Conservation (phyloP, 2,888 invertebrate species). For the Metopia argyrocephala region DNA sequence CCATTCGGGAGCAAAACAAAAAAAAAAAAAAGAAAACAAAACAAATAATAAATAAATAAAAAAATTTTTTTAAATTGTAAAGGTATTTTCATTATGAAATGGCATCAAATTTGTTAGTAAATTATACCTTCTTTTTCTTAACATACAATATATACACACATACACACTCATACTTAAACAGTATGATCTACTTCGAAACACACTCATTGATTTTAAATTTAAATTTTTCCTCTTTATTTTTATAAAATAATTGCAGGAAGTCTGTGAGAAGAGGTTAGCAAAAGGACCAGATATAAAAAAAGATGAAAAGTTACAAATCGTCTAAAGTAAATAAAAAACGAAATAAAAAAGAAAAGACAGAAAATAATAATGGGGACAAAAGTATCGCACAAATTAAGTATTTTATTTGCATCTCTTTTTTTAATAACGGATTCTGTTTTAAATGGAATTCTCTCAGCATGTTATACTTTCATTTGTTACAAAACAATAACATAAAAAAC, state of each 20-base stretch:
- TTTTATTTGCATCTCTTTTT: slow-evolving; percentile 48
- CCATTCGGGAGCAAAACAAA: slow-evolving; percentile 32
- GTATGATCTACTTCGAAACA: not conserved
- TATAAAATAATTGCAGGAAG: not conserved
- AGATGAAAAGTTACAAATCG: slow-evolving; percentile 13
- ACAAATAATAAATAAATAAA: not conserved
- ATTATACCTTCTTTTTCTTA: slow-evolving; percentile 30
- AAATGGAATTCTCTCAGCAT: slow-evolving; percentile 29
- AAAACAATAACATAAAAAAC: not conserved
- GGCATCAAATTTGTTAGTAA: slow-evolving; percentile 50
- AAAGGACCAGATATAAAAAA: not conserved
- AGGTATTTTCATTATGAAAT: slow-evolving; percentile 53
- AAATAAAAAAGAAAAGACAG: not conserved
- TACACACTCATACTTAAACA: not conserved
- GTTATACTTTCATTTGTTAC: slow-evolving; percentile 23
- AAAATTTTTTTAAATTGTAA: slow-evolving; percentile 10
- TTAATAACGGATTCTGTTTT: slow-evolving; percentile 14
- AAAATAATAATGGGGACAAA: not conserved
- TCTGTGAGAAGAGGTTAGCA: not conserved
- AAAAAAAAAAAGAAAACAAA: not conserved
- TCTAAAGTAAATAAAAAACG: not conserved
- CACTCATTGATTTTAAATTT: not conserved
- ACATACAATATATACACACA: slow-evolving; percentile 11
- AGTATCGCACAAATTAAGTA: slow-evolving; percentile 40
- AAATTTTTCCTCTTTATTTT: not conserved